Percentiles rank a stretch among this genome's conserved stretches.
Evolutionary conservation across 2,113 vertebrate species (phyloP).

Genomic region (Camelus dromedarius): DNA sequence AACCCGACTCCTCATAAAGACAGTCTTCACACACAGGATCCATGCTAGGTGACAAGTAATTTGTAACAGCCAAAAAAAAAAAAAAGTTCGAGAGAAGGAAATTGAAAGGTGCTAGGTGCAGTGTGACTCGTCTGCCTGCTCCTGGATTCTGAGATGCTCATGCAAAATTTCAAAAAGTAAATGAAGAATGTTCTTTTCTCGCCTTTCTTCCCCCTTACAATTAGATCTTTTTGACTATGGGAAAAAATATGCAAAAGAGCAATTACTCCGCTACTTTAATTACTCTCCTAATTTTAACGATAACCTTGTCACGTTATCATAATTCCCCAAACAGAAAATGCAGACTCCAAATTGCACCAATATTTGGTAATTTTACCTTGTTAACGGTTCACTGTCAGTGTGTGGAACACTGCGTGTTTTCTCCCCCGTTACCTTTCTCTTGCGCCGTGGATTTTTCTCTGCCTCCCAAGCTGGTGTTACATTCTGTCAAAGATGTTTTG

Average conservation of each 20-base stretch:
- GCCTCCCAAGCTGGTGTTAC: constrained; percentile 20
- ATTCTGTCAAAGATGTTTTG: background rate
- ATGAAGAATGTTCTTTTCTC: background rate
- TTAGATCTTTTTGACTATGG: constrained; percentile 48
- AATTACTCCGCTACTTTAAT: constrained; percentile 75
- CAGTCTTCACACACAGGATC: background rate
- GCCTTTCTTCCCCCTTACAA: background rate
- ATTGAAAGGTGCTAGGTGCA: background rate
- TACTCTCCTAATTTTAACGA: constrained; percentile 75
- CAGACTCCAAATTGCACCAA: constrained; percentile 45
- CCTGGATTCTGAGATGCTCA: background rate
- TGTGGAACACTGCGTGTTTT: background rate
- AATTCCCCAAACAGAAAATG: constrained; percentile 70
- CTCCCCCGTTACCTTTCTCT: constrained; percentile 19
- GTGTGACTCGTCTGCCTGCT: background rate
- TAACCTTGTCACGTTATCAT: constrained; percentile 74
- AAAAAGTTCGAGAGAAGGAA: background rate
- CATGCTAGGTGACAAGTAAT: background rate
- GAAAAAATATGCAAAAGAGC: constrained; percentile 66
- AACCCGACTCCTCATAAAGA: background rate
- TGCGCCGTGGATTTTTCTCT: background rate
- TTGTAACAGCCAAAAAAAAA: background rate
- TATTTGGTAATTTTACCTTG: constrained; percentile 73
- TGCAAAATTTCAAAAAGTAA: background rate
- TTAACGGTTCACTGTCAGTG: constrained; percentile 30